Conservation (phyloP, 2,888 invertebrate genomes). For the Xanthia icteritia region DNA sequence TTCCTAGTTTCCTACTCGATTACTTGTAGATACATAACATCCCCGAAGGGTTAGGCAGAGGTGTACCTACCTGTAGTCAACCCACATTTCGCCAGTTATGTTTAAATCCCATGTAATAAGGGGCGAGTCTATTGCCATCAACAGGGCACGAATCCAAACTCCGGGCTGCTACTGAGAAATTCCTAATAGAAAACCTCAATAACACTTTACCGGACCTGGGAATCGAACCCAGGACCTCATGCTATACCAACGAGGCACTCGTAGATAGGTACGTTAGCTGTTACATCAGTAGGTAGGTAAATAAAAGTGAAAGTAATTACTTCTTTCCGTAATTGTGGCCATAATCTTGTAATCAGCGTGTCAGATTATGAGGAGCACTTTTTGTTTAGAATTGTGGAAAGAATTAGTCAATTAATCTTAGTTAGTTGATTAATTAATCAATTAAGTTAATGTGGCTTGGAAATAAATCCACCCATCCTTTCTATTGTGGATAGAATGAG, state of each 20-base stretch:
- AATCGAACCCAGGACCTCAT: too few species aligned
- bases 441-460: constrained; percentile 11
- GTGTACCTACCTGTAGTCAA: too few species aligned
- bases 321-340: constrained; percentile 17
- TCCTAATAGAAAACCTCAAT: background rate
- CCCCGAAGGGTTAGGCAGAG: background rate
- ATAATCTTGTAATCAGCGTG: constrained; percentile 21
- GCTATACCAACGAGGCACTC: background rate
- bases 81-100: too few species aligned
- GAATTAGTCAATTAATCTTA: background rate
- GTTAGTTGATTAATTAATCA: background rate
- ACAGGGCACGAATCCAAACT: too few species aligned
- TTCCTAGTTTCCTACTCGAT: constrained; percentile 18
- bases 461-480: background rate
- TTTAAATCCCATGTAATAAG: too few species aligned
- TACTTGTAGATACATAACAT: background rate
- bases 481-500: background rate
- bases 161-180: too few species aligned
- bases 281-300: constrained; percentile 15
- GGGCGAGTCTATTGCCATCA: too few species aligned
- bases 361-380: constrained; percentile 25
- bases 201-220: background rate
- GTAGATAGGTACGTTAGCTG: background rate
- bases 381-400: constrained; percentile 11
- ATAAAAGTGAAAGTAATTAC: constrained; percentile 49